phyloP scores from a whole-genome alignment of 1,140 invertebrate genomes.

The Caenorhabditis remanei region DNA sequence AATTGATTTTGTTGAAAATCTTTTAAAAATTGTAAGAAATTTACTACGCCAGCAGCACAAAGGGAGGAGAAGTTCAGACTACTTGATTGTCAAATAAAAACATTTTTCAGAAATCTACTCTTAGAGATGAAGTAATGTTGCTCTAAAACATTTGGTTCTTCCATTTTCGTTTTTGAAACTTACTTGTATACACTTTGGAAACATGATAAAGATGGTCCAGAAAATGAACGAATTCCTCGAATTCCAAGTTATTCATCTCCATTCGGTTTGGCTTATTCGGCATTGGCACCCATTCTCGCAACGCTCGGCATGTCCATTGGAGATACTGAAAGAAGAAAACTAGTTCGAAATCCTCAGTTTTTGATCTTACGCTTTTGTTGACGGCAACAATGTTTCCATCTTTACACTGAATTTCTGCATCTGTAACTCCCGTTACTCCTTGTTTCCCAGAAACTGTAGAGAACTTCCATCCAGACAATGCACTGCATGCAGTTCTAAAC shows the following conservation, averaged over 20 bases:
- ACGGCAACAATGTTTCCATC: background rate
- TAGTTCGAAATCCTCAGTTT: background rate
- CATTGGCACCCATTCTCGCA: background rate
- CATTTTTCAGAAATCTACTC: no score
- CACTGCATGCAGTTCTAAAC: background rate
- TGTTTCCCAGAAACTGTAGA: background rate
- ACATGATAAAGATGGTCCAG: slow-evolving; percentile 28
- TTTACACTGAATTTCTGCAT: background rate
- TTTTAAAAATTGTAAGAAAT: no score
- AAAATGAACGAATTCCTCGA: background rate
- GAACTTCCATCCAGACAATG: background rate
- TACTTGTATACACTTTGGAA: slow-evolving; percentile 4
- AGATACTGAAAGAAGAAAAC: background rate
- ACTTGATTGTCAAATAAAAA: no score
- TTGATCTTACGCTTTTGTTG: background rate
- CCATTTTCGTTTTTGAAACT: background rate
- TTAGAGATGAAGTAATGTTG: no score
- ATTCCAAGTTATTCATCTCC: background rate
- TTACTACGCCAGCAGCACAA: no score
- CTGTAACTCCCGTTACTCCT: background rate
- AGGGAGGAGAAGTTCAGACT: no score
- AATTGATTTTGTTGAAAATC: background rate
- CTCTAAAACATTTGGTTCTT: no score
- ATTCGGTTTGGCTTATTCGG: background rate
- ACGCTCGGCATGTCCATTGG: background rate